A percentile compares a stretch with the other conserved stretches of the same genome.
Evolutionary conservation across 2,888 invertebrate species (phyloP).

Genomic region (Dysmachus trigonus): DNA sequence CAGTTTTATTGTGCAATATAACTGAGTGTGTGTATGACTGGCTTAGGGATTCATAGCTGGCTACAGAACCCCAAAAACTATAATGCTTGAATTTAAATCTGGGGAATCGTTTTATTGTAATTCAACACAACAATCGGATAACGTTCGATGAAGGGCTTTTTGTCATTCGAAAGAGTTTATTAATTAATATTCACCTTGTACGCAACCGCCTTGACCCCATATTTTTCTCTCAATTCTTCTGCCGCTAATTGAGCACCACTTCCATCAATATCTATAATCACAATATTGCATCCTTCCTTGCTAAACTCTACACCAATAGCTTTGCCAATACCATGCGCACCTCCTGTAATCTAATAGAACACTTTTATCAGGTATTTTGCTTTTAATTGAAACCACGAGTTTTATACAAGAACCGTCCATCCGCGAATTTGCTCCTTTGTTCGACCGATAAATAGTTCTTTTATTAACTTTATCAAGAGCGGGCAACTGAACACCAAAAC

Average conservation of each 20-base stretch:
- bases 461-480: not conserved
- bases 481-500: slow-evolving; percentile 26
- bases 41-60: too few species aligned
- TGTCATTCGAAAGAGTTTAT: not conserved
- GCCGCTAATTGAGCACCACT: slow-evolving; percentile 58
- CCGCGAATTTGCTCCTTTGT: slow-evolving; percentile 15
- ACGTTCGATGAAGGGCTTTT: not conserved
- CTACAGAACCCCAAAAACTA: too few species aligned
- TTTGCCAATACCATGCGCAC: slow-evolving; percentile 65
- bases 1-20: too few species aligned
- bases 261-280: slow-evolving; percentile 62
- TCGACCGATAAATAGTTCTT: not conserved
- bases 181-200: slow-evolving; percentile 56
- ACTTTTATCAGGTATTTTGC: not conserved
- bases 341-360: slow-evolving; percentile 63
- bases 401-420: slow-evolving; percentile 40
- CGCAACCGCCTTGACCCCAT: slow-evolving; percentile 57
- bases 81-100: too few species aligned
- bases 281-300: slow-evolving; percentile 62
- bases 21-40: too few species aligned
- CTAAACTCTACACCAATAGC: slow-evolving; percentile 63
- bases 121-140: not conserved
- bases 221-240: slow-evolving; percentile 56
- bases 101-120: too few species aligned
- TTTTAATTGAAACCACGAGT: not conserved